These are phyloP conservation scores for Bradysia coprophila DNA, from an alignment of 1,140 invertebrate genomes.

Conservation along the genomic window DNA sequence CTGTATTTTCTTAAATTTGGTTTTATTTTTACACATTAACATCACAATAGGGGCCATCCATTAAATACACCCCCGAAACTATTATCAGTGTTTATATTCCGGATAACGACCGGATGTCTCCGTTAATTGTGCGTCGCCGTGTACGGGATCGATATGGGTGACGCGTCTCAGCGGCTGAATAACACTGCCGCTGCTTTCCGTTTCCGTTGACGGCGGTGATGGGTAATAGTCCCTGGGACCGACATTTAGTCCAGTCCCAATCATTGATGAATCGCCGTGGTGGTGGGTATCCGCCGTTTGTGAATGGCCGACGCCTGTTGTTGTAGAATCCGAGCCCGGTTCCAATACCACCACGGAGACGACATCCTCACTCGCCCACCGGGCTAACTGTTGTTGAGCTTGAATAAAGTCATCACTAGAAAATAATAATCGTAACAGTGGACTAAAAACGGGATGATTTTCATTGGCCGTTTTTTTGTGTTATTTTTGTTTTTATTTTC, in stretches of 20 bases:
- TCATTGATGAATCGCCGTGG: constrained; percentile 7
- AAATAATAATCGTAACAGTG: constrained; percentile 48
- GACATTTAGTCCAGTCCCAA: constrained; percentile 24
- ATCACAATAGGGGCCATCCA: background rate
- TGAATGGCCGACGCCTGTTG: constrained; percentile 17
- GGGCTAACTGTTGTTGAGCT: constrained; percentile 81
- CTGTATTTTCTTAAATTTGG: background rate
- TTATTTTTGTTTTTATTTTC: too few species aligned
- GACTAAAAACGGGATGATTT: constrained; percentile 19
- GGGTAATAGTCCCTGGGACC: constrained; percentile 25
- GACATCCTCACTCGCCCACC: constrained; percentile 75
- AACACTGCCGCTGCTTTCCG: constrained; percentile 26
- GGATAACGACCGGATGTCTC: constrained; percentile 24
- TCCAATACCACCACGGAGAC: constrained; percentile 38
- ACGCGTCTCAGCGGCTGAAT: constrained; percentile 14
- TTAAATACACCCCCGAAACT: background rate
- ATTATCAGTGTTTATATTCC: constrained; percentile 36
- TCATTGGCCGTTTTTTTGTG: constrained; percentile 4
- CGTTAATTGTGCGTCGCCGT: constrained; percentile 20
- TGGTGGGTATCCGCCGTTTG: constrained; percentile 18
- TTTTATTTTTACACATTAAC: background rate
- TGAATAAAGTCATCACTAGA: constrained; percentile 87
- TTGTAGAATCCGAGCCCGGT: constrained; percentile 9
- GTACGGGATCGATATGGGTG: constrained; percentile 10
- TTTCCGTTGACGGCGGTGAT: constrained; percentile 25